Evolutionary conservation across 2,797 vertebrate species (phyloP), one percentile per base, ranked within the genome.

Genomic region (Hippocampus kuda): DNA sequence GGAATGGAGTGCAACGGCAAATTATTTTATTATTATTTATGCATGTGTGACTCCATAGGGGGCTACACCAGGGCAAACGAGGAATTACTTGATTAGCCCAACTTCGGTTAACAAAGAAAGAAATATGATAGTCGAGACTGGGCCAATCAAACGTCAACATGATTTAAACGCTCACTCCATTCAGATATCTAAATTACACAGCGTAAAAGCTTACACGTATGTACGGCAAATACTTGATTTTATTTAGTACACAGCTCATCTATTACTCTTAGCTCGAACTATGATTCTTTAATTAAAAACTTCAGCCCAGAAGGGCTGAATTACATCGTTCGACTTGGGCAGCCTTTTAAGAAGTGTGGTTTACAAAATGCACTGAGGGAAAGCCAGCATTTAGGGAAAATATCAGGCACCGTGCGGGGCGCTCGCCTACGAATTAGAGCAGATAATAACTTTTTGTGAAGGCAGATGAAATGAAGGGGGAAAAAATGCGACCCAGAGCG

Each of bases 321-420:
- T 96, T 95, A 94, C 95, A 96, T 97, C 96, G 98, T 97, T 97
- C 95, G 92, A 93, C 92, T 91, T 38, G 93, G 92, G 90, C 88
- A 85, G 91, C 90, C 85, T 92, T 94, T 94, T 94, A 94, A 94
- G 94, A 93, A 93, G 93, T 91, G 93, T 95, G 94, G 93, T 95
- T 59, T 97, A 95, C 93, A 95, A 63, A 95, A 94, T 86, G 92
- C 94, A 90, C 94, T 93, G 92, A 95, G 94, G 94, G 94, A 95
- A 94, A 95, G 93, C 93, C 91, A 91, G 93, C 92, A 95, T 96
- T 96, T 95, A 94, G 95, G 96, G 94, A 97, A 97, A 96, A 97
- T 97, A 98, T 97, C 93, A 90, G 89, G 87, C 93, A 86, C 95
- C 92, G 94, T 94, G 93, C 34, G 94, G 95, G 94, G 93, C 90